Evolutionary conservation across 2,888 invertebrate genomes (phyloP).

Genomic region (Cremastobaeus sp.): DNA sequence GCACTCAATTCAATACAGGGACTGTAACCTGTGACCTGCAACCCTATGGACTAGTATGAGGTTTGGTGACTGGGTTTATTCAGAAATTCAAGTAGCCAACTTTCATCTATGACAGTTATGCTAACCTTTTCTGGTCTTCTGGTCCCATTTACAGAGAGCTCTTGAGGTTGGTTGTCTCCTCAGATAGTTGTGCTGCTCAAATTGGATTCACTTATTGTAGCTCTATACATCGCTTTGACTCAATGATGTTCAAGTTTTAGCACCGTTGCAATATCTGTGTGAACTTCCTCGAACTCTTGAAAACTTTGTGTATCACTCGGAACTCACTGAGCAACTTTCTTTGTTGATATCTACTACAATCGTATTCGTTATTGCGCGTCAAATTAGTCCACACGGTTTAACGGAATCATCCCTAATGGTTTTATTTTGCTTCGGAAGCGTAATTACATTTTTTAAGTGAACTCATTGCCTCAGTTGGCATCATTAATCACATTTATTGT

Average conservation of each 20-base stretch:
- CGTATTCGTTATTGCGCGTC: constrained; percentile 19
- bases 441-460: constrained; percentile 9
- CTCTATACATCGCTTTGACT: constrained; percentile 18
- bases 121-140: constrained; percentile 16
- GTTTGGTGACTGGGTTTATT: constrained; percentile 63
- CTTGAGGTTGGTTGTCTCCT: constrained; percentile 21
- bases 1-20: constrained; percentile 58
- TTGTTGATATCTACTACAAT: constrained; percentile 21
- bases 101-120: constrained; percentile 65
- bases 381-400: constrained; percentile 17
- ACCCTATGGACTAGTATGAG: constrained; percentile 62
- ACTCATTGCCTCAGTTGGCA: constrained; percentile 1
- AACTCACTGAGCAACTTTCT: constrained; percentile 46
- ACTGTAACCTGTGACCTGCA: constrained; percentile 60
- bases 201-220: constrained; percentile 13
- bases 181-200: constrained; percentile 29
- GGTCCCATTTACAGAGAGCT: constrained; percentile 11
- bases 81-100: constrained; percentile 64
- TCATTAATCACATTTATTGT: background rate
- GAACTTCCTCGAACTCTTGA: constrained; percentile 32
- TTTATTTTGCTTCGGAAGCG: background rate
- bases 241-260: constrained; percentile 37
- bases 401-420: constrained; percentile 16
- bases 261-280: constrained; percentile 37
- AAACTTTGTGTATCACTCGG: constrained; percentile 60